Base-by-base conservation (phyloP, 1,140 invertebrate genomes). In the Listronotus oregonensis region DNA sequence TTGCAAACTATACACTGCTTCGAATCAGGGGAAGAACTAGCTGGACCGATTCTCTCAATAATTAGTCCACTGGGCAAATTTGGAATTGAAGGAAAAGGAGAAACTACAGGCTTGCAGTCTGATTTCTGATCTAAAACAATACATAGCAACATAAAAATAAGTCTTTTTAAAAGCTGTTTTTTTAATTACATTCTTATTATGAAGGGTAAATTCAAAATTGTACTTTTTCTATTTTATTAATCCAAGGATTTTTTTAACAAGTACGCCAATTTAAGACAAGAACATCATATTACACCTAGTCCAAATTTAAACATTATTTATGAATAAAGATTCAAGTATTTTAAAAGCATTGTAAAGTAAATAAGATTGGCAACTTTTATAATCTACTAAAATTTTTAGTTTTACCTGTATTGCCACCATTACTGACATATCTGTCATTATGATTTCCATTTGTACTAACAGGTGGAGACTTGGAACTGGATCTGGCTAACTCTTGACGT, bases 1-100 rank as follows among this genome's bases (percentile, higher is more conserved):
- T 78, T 79, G 62, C 82, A 83, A 42, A 74, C 71, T 12, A 82
- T 75, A 67, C 83, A 84, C 32, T 79, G 72, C 32, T 76, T 77
- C n/a, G 76, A 72, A 59, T 82, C 81, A 39, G 80, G 79, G 55
- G 81, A 80, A 17, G 78, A 75, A 15, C 76, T 70, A 15, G 75
- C 78, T 17, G 70, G 73, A 61, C 74, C 77, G 14, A 78, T 71
- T n/a, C 78, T 75, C 62, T 80, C 77, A 46, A 79, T 76, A 5
- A 75, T 74, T 52, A 80, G 73, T 32, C 75, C 73, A 52, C 75
- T 76, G 8, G 77, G 65, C 40, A 77, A 58, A 59, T 75, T 73
- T 43, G 73, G 73, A 67, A 78, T 76, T 14, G 66, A 63, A 14
- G 75, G 73, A 31, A 70, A 74, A 6, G 72, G 55, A 27, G 71